Base-by-base conservation (phyloP, 2,113 vertebrate species). In the Lipotes vexillifer region DNA sequence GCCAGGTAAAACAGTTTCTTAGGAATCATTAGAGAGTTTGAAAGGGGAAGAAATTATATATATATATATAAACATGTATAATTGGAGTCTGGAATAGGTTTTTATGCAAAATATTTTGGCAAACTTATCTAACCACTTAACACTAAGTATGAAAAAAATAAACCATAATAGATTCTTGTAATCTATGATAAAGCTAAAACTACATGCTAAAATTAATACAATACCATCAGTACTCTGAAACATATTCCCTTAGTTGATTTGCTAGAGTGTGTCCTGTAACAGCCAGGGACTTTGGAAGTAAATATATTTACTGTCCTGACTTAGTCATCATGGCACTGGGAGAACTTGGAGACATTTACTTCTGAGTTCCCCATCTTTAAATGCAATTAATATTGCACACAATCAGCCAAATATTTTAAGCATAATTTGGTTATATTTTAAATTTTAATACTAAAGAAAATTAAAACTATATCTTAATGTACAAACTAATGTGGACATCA, bases 81-180 rank as follows among this genome's bases (percentile, higher is more conserved):
- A 85, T 66, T 17, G 13, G 6, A 11, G 10, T 41, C 8, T 80
- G 0, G 4, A 52, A 38, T 75, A 74, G 15, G 0, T 55, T 59
- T 31, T 36, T 27, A 68, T 69, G 6, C 23, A 93, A 74, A 84
- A 63, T 78, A 83, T 90, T 72, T 80, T 89, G 29, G 7, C 57
- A 85, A 72, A 3, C 10, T 80, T 88, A 57, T 38, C 38, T 55
- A 77, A 52, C 1, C 7, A 33, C 18, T 86, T 90, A 14, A 61
- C 6, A 75, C 15, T n/a, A 68, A 91, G 68, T 88, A 88, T 57
- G 49, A 12, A 52, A 87, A 83, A 83, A 88, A 85, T 29, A 85
- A 52, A 21, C 1, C 17, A 55, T 65, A 31, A 17, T 4, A 75
- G 38, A 49, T 44, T 59, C 1, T 2, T 57, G 1, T 0, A 72